Evolutionary conservation across 1,140 invertebrate genomes (phyloP), one percentile per base, ranked within the genome.

Genomic region (Geopemphigus sp.): DNA sequence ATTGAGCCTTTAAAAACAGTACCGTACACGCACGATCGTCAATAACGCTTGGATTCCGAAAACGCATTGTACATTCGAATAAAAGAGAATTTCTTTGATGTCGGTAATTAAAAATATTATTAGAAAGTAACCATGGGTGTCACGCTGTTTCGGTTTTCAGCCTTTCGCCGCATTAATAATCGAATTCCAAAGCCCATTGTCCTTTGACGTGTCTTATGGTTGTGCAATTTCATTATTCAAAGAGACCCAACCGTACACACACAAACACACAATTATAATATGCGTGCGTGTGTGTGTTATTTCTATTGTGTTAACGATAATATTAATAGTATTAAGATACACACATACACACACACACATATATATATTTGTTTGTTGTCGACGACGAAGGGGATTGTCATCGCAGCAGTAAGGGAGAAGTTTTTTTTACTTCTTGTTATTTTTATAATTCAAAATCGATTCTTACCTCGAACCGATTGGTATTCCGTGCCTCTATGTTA

Each of bases 161-260:
- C 74, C 74, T 78, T 78, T 78, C 74, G 57, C 57, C 74, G 74
- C 74, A 63, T 78, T 63, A 78, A 78, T 78, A 78, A 78, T 78
- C 57, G 74, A 78, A 78, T 78, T 78, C 74, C 74, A 63, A 63
- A 63, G 56, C 74, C 74, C 39, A 78, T 78, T 78, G 74, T 78
- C 74, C 74, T 63, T 78, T 63, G 74, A 78, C 74, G 74, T 78
- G 74, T 78, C 74, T 78, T 78, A 78, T 78, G 74, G 74, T 78
- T 63, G 74, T 78, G 74, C 74, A 78, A 78, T 78, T 78, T 78
- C 74, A 78, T 78, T 78, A 78, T 78, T 78, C 74, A 63, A 78
- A 78, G 57, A 78, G n/a, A 39, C 74, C 59, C 32, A 59, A n/a
- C 32, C 56, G 17, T 22, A 59, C n/a, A 47, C 17, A 45, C 17